Evolutionary conservation across 2,888 invertebrate species (phyloP), one percentile per base, ranked within the genome.

Genomic region (Morpho helenor): DNA sequence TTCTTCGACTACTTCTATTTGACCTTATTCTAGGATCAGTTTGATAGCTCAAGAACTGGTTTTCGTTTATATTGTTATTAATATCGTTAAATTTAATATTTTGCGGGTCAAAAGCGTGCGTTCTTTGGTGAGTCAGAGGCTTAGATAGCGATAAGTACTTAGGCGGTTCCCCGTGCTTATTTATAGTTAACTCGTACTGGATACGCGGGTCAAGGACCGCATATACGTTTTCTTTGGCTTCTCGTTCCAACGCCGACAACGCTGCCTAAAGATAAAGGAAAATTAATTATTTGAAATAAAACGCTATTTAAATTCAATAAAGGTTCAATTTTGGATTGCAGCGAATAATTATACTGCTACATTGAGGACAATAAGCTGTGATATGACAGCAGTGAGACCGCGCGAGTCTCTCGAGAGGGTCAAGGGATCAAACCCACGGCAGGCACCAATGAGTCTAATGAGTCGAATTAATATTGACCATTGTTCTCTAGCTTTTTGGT

Each of bases 191-290:
- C 77, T 91, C 91, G 79, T 91, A 91, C 74, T 91, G 90, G 76
- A 91, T 85, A 79, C 89, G 90, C 77, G 91, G 91, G 71, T 91
- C 91, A 71, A 91, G 73, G 68, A 91, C 87, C 82, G 91, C 90
- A 82, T 91, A 91, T 63, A 91, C 90, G 77, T 91, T 91, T 77
- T 91, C 91, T 88, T 91, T 91, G 85, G 91, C 90, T 88, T 87
- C 84, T 84, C 77, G 84, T 80, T 88, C 90, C 83, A 90, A 78
- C 79, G 90, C 83, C 74, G 84, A 74, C 67, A 87, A 77, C 74
- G 87, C 85, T 77, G 87, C 89, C 91, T 91, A 75, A 73, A 72
- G 40, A 62, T 70, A 71, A 66, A 61, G 52, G 16, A 50, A 45
- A 39, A 56, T 48, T 8, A 60, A 23, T 9, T 52, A 52, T 44